Evolutionary conservation across 2,888 invertebrate genomes (phyloP), one percentile per base, ranked within the genome.

Genomic region (Tipula lateralis): DNA sequence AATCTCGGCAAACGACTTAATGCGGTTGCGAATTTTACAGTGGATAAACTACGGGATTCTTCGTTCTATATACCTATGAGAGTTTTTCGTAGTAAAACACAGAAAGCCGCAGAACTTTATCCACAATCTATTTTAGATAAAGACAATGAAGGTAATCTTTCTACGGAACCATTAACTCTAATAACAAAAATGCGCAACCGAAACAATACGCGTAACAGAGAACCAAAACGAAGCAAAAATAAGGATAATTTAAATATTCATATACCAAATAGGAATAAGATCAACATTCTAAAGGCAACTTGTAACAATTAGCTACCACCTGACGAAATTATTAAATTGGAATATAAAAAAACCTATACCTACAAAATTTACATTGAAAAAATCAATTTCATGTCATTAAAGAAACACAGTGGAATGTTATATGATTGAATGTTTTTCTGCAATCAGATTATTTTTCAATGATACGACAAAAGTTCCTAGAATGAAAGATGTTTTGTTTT

Each of bases 281-380:
- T 24, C 3, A 80, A 80, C 13, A 12, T 80, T 80, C 19, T 80
- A 19, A 80, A 80, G 4, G 0, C 80, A 9, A 80, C 80, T 3
- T 84, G 84, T 16, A 50, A 30, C n/a, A 84, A 84, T 66, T 84
- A 83, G 84, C 83, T 83, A 29, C 84, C 84, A 29, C 12, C 5
- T 29, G 9, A 50, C 6, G 6, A 30, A n/a, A 32, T 7, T 16
- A 81, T 24, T 16, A 29, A 50, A 16, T 1, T 83, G 30, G 84
- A 83, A 50, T 44, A 29, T 39, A 83, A 84, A 50, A 36, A 50
- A 32, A 29, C 16, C 13, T 12, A n/a, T n/a, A 24, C 16, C 30
- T 39, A 7, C 24, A 83, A 9, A 29, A 32, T 29, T 9, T 36
- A 6, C 39, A 29, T 83, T 9, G 44, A 36, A 16, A 39, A 13